Evolutionary conservation across 2,797 vertebrate species (phyloP).

Genomic region (Galaxias olidus): DNA sequence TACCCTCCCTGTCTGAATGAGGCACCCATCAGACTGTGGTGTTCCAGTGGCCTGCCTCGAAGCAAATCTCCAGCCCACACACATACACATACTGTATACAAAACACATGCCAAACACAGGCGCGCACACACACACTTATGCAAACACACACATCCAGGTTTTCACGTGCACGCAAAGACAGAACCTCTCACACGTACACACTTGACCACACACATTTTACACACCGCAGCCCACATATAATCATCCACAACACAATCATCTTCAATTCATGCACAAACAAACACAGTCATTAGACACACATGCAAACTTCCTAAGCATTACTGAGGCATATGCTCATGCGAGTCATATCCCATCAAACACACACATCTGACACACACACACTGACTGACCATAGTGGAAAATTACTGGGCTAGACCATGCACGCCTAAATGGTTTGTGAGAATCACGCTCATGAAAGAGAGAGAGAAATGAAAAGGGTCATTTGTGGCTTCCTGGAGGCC

Average conservation of each 20-base stretch:
- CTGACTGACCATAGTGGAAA: conserved; percentile 51
- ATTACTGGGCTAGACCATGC: conserved; percentile 43
- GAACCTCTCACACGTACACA: conserved; percentile 11
- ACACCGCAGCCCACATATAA: neutral
- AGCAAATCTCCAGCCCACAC: conserved; percentile 14
- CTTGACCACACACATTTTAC: conserved; percentile 1
- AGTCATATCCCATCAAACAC: neutral
- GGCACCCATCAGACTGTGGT: neutral
- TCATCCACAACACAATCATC: conserved; percentile 17
- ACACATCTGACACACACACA: conserved; percentile 16
- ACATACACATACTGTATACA: conserved; percentile 9
- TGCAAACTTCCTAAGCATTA: neutral
- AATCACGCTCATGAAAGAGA: conserved; percentile 36
- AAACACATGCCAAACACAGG: neutral
- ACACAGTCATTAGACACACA: conserved; percentile 13
- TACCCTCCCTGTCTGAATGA: too few relatives aligned
- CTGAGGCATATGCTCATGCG: too few relatives aligned
- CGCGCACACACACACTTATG: neutral
- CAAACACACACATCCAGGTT: neutral
- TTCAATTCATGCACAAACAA: conserved; percentile 22
- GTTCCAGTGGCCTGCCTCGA: conserved; percentile 9
- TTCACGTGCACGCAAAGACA: neutral
- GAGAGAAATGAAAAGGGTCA: conserved; percentile 50
- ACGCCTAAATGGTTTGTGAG: conserved; percentile 40
- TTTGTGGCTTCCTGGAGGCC: conserved; percentile 62